phyloP scores from a whole-genome alignment of 1,140 invertebrate genomes.

The Vollenhovia emeryi region DNA sequence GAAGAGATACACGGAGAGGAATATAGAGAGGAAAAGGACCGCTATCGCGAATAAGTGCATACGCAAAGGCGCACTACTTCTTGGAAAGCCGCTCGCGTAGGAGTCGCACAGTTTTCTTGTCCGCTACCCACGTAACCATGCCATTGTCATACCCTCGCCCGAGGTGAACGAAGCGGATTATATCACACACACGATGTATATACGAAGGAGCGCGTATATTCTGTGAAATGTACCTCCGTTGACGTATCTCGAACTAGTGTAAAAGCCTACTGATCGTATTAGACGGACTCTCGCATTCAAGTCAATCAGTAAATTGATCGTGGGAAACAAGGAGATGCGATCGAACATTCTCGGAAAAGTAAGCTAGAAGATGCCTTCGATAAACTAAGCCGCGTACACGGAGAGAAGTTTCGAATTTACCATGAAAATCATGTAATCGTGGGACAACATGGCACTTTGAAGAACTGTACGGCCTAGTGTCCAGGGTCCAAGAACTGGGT shows the following conservation, averaged over 20 bases:
- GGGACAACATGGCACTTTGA: no score
- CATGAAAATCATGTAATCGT: no score
- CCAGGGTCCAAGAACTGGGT: no score
- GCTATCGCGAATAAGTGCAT: conserved; percentile 34
- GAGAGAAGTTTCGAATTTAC: no score
- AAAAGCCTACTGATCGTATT: conserved; percentile 4
- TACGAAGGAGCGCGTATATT: background rate
- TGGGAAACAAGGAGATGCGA: background rate
- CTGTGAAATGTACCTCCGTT: conserved; percentile 5
- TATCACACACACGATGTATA: background rate
- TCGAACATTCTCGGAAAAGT: background rate
- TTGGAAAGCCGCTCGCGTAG: conserved; percentile 49
- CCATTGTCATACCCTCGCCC: conserved; percentile 63
- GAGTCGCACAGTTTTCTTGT: conserved; percentile 63
- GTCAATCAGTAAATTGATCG: conserved; percentile 5
- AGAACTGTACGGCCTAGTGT: no score
- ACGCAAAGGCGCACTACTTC: conserved; percentile 11
- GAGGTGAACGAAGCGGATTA: conserved; percentile 11
- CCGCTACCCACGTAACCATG: conserved; percentile 60
- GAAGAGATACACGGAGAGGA: background rate
- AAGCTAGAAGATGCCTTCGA: background rate
- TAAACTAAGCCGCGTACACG: background rate
- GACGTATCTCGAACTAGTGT: background rate
- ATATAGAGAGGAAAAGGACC: conserved; percentile 1
- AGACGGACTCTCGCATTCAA: background rate